Conservation (phyloP, 1,140 invertebrate species). For the Drosophila funebris region DNA sequence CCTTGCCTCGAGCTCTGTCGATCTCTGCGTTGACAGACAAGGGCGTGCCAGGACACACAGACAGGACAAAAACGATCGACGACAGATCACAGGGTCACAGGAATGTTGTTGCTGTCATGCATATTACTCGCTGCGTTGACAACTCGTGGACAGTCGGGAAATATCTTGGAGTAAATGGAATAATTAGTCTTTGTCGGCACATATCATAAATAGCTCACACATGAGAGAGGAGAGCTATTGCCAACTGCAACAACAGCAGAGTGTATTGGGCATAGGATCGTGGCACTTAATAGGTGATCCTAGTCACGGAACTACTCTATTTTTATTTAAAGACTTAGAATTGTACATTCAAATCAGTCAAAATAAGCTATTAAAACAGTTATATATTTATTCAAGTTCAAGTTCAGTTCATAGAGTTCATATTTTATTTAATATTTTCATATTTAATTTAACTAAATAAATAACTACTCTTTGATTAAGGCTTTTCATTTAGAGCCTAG, state of each 20-base stretch:
- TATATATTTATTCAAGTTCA: no score
- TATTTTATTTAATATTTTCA: no score
- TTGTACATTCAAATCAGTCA: no score
- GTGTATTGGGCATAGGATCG: background rate
- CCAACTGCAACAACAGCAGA: no score
- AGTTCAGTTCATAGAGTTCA: no score
- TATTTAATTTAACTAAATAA: background rate
- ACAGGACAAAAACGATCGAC: constrained; percentile 6
- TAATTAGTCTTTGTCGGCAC: constrained; percentile 23
- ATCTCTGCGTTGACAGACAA: constrained; percentile 15
- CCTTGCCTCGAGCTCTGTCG: background rate
- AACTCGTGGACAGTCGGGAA: constrained; percentile 4
- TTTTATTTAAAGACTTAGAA: no score
- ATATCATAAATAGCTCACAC: constrained; percentile 1
- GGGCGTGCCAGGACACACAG: constrained; percentile 1
- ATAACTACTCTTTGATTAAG: no score
- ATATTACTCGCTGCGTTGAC: background rate
- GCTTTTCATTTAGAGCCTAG: no score
- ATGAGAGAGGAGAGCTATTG: background rate
- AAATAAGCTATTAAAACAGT: no score
- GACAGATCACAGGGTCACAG: constrained; percentile 17
- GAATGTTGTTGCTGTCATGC: constrained; percentile 13
- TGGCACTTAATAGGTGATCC: no score
- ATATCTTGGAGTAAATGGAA: constrained; percentile 1
- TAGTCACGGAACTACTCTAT: no score